Evolutionary conservation across 2,797 vertebrate genomes (phyloP).

Genomic region (Dryobates pubescens): DNA sequence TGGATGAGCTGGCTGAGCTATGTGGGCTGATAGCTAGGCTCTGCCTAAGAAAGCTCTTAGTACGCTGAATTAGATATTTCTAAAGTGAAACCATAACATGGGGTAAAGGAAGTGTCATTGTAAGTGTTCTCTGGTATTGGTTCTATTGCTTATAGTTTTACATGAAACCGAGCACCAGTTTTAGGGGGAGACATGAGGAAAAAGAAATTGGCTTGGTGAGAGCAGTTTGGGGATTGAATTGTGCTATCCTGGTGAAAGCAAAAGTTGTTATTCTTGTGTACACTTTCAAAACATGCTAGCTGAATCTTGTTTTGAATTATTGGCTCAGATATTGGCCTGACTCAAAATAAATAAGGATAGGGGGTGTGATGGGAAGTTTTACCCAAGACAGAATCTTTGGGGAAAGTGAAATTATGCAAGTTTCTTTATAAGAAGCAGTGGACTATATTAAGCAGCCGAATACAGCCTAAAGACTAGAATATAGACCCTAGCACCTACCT

Average conservation of each 20-base stretch:
- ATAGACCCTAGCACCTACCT: not conserved
- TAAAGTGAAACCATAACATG: not conserved
- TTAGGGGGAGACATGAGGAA: not conserved
- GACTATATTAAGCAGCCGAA: not conserved
- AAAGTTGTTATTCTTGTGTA: not conserved
- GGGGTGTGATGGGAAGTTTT: not conserved
- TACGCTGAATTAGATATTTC: not conserved
- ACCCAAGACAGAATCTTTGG: not conserved
- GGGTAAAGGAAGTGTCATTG: not conserved
- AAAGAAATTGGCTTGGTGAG: not conserved
- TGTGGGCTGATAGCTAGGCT: not conserved
- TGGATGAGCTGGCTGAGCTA: rapidly evolving
- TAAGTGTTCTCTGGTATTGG: not conserved
- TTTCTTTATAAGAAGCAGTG: not conserved
- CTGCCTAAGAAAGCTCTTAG: not conserved
- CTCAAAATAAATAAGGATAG: not conserved
- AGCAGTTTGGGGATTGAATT: not conserved
- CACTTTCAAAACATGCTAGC: not conserved
- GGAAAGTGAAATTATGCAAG: not conserved
- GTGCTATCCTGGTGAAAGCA: not conserved
- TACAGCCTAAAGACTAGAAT: not conserved
- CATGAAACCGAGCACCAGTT: not conserved
- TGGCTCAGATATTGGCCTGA: not conserved
- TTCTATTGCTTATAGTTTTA: not conserved
- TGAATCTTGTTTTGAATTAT: not conserved